Evolutionary conservation across 1,140 invertebrate genomes (phyloP).

Genomic region (Monomorium pharaonis): DNA sequence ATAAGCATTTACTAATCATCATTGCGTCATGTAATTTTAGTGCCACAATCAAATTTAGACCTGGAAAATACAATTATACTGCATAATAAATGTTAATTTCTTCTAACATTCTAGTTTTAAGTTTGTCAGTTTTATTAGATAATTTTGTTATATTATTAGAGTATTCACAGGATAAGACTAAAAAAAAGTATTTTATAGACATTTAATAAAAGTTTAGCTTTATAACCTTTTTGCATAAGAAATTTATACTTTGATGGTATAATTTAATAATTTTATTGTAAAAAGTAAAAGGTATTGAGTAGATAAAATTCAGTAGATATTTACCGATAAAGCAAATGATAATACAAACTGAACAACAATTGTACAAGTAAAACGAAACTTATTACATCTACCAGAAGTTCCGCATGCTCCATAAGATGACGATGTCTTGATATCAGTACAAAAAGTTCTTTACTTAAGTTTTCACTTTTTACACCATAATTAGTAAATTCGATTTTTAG

Average conservation of each 20-base stretch:
- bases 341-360: conserved; percentile 28
- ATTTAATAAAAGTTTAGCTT: no score
- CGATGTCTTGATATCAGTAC: not conserved
- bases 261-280: no score
- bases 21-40: not conserved
- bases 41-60: conserved; percentile 58
- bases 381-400: conserved; percentile 4
- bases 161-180: no score
- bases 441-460: not conserved
- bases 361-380: not conserved
- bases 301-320: not conserved
- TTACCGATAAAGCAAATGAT: conserved; percentile 50
- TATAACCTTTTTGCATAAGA: no score
- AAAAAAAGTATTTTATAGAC: no score
- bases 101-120: no score
- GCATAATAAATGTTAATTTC: no score
- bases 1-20: not conserved
- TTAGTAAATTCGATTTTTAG: conserved; percentile 6
- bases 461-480: not conserved
- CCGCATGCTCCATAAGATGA: not conserved
- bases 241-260: no score
- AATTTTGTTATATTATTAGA: no score
- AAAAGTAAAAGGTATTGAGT: no score
- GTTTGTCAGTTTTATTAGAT: no score
- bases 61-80: not conserved